Evolutionary conservation across 2,797 vertebrate species (phyloP), one percentile per base, ranked within the genome.

Genomic region (Megalops cyprinoides): DNA sequence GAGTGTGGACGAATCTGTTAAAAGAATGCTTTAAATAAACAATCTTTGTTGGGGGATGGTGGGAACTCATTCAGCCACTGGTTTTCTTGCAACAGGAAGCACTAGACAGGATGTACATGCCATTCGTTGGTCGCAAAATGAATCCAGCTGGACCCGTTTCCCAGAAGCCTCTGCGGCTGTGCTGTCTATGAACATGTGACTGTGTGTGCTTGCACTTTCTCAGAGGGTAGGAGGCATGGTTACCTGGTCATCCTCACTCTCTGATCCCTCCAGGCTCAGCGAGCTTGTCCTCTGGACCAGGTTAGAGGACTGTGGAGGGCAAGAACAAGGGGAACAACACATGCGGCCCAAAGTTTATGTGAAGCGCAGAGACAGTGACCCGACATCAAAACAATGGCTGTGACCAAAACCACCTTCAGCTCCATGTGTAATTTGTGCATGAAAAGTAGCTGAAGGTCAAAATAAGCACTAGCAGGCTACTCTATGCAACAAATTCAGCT

Each of bases 181-280:
- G 15, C 6, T 44, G 37, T 58, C 74, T 76, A 49, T 39, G 55
- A 55, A 76, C 65, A 34, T 39, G 34, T 51, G 56, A 46, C 37
- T 74, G 34, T 65, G 82, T 81, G 51, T 69, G 51, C 20, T 76
- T 48, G 25, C 53, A 7, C 3, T 9, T 46, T 34, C 25, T 75
- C 48, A 18, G 23, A 5, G 31, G 49, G 4, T 12, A 4, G 51
- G 28, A 14, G 31, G 23, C 67, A 74, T 81, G 79, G 42, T 90
- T 92, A 97, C 95, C 95, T 95, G 93, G 82, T 97, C 95, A 28
- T 95, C 94, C 77, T 96, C 95, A 75, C 93, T 95, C 89, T 96
- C 94, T 76, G 90, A 89, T 56, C 92, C 93, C 31, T 95, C 95
- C 92, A 95, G 93, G 88, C 95, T 96, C 86, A 95, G 90, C 77